Evolutionary conservation across 2,797 vertebrate species (phyloP), one percentile per base, ranked within the genome.

Genomic region (Staurois parvus): DNA sequence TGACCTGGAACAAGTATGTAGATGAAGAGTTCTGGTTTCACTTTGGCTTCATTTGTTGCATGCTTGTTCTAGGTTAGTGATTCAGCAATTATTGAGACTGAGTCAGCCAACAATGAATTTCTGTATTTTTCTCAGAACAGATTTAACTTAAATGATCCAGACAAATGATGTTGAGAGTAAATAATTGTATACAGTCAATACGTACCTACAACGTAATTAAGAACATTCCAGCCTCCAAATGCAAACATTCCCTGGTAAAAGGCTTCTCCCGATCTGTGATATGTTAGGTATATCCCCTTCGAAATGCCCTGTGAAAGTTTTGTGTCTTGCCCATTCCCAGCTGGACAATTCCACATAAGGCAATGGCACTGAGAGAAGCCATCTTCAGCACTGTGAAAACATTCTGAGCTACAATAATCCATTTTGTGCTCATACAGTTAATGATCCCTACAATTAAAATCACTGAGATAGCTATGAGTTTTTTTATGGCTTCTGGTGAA

Each of bases 191-290:
- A 29, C 37, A 48, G 19, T 21, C 42, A 62, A 62, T 56, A 81
- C 83, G 79, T 93, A 94, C 93, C 93, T 92, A 92, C 91, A 88
- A 93, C 81, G n/a, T 85, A 92, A 56, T 89, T 92, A 64, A 95
- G 88, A 56, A 86, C 88, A 88, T 86, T 92, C 89, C 90, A 91
- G 2, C 92, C 93, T 0, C 90, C 91, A 0, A 91, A 94, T 0
- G 92, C 92, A 0, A 93, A 94, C 69, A 93, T 88, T 52, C 92
- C 92, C 82, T 94, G 94, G 87, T 93, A 95, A 83, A 93, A 87
- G 1, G 91, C 92, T 91, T 94, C 91, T 0, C 81, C n/a, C 91
- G 19, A 93, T 0, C 84, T 91, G 91, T 0, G 90, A 90, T 0
- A 79, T 85, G 0, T 72, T 87, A 12, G 92, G 92, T 24, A 91